Evolutionary conservation across 2,888 invertebrate species (phyloP), one percentile per base, ranked within the genome.

Genomic region (Agrotis segetum): DNA sequence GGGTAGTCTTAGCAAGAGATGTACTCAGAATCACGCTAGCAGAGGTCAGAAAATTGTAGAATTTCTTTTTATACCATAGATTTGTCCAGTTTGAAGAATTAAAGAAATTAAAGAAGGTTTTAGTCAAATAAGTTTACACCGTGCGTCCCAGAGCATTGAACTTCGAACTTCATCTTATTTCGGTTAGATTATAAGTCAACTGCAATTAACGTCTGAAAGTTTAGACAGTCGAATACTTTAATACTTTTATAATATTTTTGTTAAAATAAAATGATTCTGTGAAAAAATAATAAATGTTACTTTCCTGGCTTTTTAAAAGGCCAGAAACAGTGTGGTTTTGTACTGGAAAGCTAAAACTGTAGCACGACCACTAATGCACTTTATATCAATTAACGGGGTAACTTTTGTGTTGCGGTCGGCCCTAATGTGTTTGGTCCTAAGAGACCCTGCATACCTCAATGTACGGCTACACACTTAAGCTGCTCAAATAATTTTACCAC

Each of bases 331-430:
- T 24, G 14, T 40, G 29, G 44, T 52, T 50, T 17, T n/a, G 16
- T 11, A 17, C 40, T 6, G 7, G 24, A 52, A 21, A 13, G 34
- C 24, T 74, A 14, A 40, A 47, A 24, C 47, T 52, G 2, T 52
- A 21, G 9, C 29, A 16, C 46, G 21, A 63, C 46, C 65, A n/a
- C 46, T 52, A 52, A 63, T 70, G 46, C n/a, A 52, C 49, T 67
- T 49, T 44, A 24, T 56, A 49, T 67, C 76, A 75, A 67, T 75
- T 44, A 67, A 61, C 60, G 71, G 73, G 79, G 82, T 81, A 85
- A 88, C 84, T 88, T 85, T 71, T 55, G 47, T 56, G 55, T 67
- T 49, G 76, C 29, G 68, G 67, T 47, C 14, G 13, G 67, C 44
- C 76, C 83, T 85, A 85, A 72, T 72, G 68, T 49, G 55, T 72